These are phyloP conservation scores for Halcyon chelicuti DNA, from an alignment of 2,797 vertebrate genomes.

Conservation along the genomic window DNA sequence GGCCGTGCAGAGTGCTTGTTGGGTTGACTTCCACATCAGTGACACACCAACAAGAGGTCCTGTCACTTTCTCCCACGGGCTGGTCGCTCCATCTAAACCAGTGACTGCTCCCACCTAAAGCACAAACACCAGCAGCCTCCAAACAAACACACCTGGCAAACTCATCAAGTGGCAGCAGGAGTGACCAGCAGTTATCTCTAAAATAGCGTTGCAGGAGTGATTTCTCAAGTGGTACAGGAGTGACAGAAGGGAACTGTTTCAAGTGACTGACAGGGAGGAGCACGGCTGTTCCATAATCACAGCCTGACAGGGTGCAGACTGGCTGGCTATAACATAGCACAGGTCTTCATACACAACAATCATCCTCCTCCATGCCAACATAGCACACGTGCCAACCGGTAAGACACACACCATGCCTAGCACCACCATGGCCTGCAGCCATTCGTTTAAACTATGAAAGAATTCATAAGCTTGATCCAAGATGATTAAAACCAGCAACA, in stretches of 20 bases:
- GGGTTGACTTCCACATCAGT: neutral
- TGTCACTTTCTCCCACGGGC: neutral
- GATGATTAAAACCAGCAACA: neutral
- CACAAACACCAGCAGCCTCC: neutral
- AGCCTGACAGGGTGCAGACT: neutral
- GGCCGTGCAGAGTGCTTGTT: neutral
- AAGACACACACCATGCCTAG: too few relatives aligned
- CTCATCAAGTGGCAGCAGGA: neutral
- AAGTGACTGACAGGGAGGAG: neutral
- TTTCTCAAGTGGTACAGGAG: neutral
- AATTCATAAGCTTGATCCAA: neutral
- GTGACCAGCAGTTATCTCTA: neutral
- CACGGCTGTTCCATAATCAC: rapidly evolving
- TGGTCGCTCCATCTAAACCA: rapidly evolving
- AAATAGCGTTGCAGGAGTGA: neutral
- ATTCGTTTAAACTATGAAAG: neutral
- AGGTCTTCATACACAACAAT: too few relatives aligned
- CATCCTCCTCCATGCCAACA: rapidly evolving
- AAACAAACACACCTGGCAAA: neutral
- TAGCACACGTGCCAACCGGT: neutral
- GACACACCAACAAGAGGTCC: neutral
- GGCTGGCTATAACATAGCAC: neutral
- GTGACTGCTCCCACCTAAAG: rapidly evolving
- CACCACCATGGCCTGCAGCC: too few relatives aligned
- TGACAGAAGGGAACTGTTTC: neutral